A percentile compares a stretch with the other conserved stretches of the same genome.
These are phyloP conservation scores for Glareola pratincola DNA, from an alignment of 2,113 vertebrate genomes.

Conservation along the genomic window DNA sequence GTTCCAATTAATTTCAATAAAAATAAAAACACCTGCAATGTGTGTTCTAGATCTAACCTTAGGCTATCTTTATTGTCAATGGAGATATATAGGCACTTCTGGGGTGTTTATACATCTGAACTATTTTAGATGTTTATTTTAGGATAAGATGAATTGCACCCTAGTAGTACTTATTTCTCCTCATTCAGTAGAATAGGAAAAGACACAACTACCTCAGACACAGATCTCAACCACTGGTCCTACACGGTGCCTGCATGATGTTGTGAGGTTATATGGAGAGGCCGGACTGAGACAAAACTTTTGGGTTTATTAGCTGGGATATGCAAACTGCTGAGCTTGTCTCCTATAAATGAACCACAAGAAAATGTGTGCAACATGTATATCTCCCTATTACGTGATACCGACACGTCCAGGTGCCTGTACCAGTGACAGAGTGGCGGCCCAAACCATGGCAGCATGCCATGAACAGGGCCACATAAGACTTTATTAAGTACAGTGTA, in stretches of 20 bases:
- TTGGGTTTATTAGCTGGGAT: neutral
- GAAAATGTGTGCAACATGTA: neutral
- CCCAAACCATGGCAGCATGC: neutral
- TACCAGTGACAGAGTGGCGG: neutral
- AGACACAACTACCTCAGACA: neutral
- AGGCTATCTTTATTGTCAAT: neutral
- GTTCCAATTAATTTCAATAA: neutral
- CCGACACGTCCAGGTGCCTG: fast-evolving
- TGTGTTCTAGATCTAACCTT: neutral
- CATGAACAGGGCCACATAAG: neutral
- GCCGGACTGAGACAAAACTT: neutral
- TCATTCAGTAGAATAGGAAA: neutral
- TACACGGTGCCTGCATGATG: neutral
- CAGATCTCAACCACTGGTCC: neutral
- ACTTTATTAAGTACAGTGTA: neutral
- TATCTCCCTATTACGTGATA: neutral
- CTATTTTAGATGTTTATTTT: neutral
- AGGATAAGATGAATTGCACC: neutral
- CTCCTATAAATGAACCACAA: neutral
- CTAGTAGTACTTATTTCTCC: neutral
- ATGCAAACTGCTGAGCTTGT: neutral
- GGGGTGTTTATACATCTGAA: neutral
- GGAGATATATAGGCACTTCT: neutral
- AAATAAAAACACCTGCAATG: neutral
- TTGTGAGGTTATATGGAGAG: neutral